These are phyloP conservation scores for Carterocephalus palaemon DNA, from an alignment of 2,888 invertebrate genomes.

Conservation along the genomic window DNA sequence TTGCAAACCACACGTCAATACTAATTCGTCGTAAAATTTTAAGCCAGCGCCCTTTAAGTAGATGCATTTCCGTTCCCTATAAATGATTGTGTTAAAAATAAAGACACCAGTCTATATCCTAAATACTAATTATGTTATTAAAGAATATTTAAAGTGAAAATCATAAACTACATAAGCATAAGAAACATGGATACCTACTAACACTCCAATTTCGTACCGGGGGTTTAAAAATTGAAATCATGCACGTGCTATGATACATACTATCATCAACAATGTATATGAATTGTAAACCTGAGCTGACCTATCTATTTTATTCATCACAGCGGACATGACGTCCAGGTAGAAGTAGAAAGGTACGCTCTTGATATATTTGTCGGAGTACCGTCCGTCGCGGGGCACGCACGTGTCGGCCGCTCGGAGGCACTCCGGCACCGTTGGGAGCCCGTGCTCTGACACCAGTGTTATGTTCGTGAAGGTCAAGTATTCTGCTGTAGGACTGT, in stretches of 20 bases:
- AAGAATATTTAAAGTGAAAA: too few species aligned
- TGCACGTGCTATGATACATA: too few species aligned
- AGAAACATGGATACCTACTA: too few species aligned
- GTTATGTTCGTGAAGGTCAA: constrained; percentile 84
- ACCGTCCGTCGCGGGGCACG: constrained; percentile 74
- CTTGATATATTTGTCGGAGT: constrained; percentile 75
- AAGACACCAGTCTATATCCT: not conserved
- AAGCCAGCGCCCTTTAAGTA: constrained; percentile 63
- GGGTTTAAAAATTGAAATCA: too few species aligned
- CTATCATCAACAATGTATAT: too few species aligned
- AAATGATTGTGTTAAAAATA: constrained; percentile 20
- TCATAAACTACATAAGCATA: too few species aligned
- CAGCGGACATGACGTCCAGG: constrained; percentile 81
- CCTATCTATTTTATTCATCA: constrained; percentile 79
- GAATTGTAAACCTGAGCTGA: constrained; percentile 35
- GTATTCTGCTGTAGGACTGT: constrained; percentile 64
- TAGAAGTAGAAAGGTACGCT: constrained; percentile 80
- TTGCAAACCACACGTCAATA: constrained; percentile 78
- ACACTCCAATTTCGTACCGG: too few species aligned
- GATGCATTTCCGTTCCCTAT: constrained; percentile 79
- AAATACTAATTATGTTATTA: not conserved
- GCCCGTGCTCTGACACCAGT: constrained; percentile 82
- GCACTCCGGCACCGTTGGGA: constrained; percentile 68
- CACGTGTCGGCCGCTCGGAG: constrained; percentile 65
- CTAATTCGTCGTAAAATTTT: constrained; percentile 77